A percentile compares a stretch with the other conserved stretches of the same genome.
Evolutionary conservation across 2,797 vertebrate genomes (phyloP).

Genomic region (Falco biarmicus): DNA sequence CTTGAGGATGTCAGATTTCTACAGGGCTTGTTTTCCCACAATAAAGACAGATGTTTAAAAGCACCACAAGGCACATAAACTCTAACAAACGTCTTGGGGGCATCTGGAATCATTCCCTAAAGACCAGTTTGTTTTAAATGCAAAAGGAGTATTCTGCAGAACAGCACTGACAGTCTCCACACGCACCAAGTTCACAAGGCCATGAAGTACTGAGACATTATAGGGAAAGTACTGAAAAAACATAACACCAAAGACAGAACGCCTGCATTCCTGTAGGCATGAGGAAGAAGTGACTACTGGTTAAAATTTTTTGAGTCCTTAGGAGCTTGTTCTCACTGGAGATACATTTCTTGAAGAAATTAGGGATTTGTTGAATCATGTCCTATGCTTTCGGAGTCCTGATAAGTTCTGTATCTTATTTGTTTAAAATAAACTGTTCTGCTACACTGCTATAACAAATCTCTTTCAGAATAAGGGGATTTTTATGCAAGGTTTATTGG

Average conservation of each 20-base stretch:
- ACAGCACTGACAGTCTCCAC: background rate
- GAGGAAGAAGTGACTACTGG: background rate
- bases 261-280: background rate
- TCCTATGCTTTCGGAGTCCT: background rate
- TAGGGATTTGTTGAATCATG: background rate
- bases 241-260: background rate
- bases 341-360: background rate
- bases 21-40: background rate
- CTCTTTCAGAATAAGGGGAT: background rate
- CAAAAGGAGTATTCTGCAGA: background rate
- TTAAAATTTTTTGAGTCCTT: background rate
- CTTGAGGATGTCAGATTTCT: background rate
- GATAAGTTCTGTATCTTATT: background rate
- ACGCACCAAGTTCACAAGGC: background rate
- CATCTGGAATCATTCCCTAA: background rate
- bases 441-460: background rate
- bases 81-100: background rate
- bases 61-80: background rate
- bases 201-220: background rate
- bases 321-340: background rate
- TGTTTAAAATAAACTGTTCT: conserved; percentile 18
- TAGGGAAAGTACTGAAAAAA: background rate
- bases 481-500: conserved; percentile 14
- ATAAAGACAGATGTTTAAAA: background rate
- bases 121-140: background rate